A percentile compares a stretch with the other conserved stretches of the same genome.
These are phyloP conservation scores for Metellina segmentata DNA, from an alignment of 2,888 invertebrate genomes.

Conservation along the genomic window DNA sequence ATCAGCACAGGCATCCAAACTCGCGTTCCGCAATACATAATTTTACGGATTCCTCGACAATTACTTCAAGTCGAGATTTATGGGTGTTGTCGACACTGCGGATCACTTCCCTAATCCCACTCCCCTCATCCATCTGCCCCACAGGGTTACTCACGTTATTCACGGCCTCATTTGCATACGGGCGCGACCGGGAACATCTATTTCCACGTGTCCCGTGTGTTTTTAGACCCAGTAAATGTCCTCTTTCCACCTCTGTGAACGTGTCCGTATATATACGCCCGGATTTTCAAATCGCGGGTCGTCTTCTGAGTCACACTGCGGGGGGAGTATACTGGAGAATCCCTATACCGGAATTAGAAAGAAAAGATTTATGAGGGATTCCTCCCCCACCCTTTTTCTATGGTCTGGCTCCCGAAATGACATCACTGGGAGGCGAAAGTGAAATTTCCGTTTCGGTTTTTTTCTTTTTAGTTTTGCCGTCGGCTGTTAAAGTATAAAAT, in stretches of 20 bases:
- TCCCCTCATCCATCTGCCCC: constrained; percentile 14
- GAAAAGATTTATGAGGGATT: constrained; percentile 69
- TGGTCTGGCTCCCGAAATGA: constrained; percentile 51
- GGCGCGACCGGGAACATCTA: constrained; percentile 65
- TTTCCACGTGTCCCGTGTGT: constrained; percentile 73
- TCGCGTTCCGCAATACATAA: not conserved
- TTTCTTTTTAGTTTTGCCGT: constrained; percentile 32
- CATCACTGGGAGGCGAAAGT: constrained; percentile 66
- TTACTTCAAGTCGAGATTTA: constrained; percentile 65
- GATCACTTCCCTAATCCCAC: constrained; percentile 44
- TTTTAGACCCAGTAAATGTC: constrained; percentile 64
- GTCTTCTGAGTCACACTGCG: constrained; percentile 61
- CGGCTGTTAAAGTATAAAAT: constrained; percentile 30
- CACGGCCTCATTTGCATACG: constrained; percentile 60
- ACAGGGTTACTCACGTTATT: constrained; percentile 51
- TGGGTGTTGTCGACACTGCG: constrained; percentile 46
- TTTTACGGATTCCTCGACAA: constrained; percentile 51
- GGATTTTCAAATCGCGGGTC: constrained; percentile 27
- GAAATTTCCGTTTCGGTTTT: constrained; percentile 65
- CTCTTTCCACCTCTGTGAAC: constrained; percentile 50
- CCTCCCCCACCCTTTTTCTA: constrained; percentile 10
- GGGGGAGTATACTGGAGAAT: not conserved
- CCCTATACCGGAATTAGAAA: constrained; percentile 53
- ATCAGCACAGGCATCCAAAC: not conserved
- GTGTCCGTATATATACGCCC: not conserved